Evolutionary conservation across 2,888 invertebrate genomes (phyloP), one percentile per base, ranked within the genome.

Genomic region (Cataglyphis altisquamis): DNA sequence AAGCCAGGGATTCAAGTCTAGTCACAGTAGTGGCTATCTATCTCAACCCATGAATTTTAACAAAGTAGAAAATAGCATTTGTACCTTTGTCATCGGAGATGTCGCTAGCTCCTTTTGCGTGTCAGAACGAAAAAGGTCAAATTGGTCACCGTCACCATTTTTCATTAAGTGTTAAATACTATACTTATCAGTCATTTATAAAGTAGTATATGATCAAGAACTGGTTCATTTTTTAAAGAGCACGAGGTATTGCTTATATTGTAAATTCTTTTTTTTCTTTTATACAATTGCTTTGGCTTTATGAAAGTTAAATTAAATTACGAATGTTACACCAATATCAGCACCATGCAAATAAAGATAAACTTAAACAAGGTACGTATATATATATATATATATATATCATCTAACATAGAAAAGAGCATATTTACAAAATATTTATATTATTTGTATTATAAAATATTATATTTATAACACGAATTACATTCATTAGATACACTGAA

Each of bases 101-200:
- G 95, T 94, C 93, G 94, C 94, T 93, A 94, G 95, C 94, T 94
- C 95, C 95, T 93, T 93, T 94, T 94, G 95, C 95, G 94, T 95
- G 94, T 95, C 94, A 95, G 94, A 95, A 95, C 94, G 94, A 94
- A 95, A 94, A 95, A 95, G 94, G 94, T 94, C 94, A 95, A 94
- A 94, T 95, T 94, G 94, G 94, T 94, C 94, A 95, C 94, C 94
- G 95, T 95, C 94, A 94, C 95, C 95, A 95, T 94, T 94, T 77
- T 93, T 92, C 92, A 92, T 92, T 90, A 91, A 92, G 90, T 90
- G 90, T 90, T 93, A 92, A 88, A 90, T 89, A 92, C 88, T 92
- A 92, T 92, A 91, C 90, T 90, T 90, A 93, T 87, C 91, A 92
- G 87, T 87, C 91, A 92, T 88, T 88, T 90, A 52, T 52, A 91